Evolutionary conservation across 35 echinoderm and acorn worm genomes (phyloP).

Genomic region (Apostichopus japonicus): DNA sequence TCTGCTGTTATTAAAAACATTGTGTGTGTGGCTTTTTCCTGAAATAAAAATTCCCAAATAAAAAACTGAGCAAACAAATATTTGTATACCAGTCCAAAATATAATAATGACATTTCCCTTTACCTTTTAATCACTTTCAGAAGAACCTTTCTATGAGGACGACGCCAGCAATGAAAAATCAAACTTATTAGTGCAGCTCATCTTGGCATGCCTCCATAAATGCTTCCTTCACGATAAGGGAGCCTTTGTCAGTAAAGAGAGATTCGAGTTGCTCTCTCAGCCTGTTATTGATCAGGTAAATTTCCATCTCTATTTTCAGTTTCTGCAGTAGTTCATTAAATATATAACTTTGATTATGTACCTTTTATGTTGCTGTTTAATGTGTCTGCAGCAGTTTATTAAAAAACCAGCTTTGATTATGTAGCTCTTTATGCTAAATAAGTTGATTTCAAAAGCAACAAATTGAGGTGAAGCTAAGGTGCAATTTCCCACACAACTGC

Average conservation of each 20-base stretch:
- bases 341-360: too few relatives aligned
- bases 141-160: conserved; percentile 58
- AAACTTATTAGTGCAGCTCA: conserved; percentile 58
- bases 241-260: conserved; percentile 90
- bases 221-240: conserved; percentile 93
- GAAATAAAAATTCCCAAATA: too few relatives aligned
- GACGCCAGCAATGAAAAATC: conserved; percentile 52
- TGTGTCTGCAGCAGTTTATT: too few relatives aligned
- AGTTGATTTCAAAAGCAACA: too few relatives aligned
- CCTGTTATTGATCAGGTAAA: conserved; percentile 94
- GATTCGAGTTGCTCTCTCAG: conserved; percentile 89
- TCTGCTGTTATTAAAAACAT: too few relatives aligned
- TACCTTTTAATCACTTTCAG: neutral
- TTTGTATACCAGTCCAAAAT: neutral
- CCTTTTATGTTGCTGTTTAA: too few relatives aligned
- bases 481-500: too few relatives aligned
- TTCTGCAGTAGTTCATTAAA: too few relatives aligned
- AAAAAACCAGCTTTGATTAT: neutral
- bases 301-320: neutral
- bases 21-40: too few relatives aligned
- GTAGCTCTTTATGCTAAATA: neutral
- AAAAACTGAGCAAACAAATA: neutral
- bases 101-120: neutral
- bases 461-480: too few relatives aligned
- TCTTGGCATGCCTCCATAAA: conserved; percentile 83